Conservation (phyloP, 2,797 vertebrate genomes). For the Chelon auratus region DNA sequence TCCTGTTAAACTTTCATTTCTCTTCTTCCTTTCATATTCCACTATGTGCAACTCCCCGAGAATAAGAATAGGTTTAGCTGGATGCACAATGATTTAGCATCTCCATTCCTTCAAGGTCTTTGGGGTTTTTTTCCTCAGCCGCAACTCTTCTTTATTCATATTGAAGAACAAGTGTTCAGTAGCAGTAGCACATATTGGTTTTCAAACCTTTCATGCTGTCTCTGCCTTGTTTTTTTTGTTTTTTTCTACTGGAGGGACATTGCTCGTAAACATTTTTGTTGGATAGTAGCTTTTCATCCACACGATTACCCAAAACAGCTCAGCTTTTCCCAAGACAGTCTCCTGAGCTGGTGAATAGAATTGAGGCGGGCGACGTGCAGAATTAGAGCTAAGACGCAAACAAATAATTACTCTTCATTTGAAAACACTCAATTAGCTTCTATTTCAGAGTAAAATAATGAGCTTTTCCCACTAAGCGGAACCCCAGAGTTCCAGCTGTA, state of each 20-base stretch:
- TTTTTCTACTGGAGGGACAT: not conserved
- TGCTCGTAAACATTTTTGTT: constrained; percentile 53
- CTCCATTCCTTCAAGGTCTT: constrained; percentile 44
- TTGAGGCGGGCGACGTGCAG: constrained; percentile 48
- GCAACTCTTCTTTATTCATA: constrained; percentile 22
- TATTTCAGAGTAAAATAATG: constrained; percentile 75
- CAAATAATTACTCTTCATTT: constrained; percentile 79
- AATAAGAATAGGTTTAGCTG: constrained; percentile 38
- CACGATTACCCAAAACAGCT: constrained; percentile 60
- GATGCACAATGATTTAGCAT: constrained; percentile 39
- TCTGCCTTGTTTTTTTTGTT: constrained; percentile 17
- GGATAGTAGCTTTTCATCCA: constrained; percentile 53
- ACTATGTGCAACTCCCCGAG: constrained; percentile 27
- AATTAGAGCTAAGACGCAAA: constrained; percentile 70
- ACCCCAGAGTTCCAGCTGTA: constrained; percentile 62
- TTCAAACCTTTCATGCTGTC: constrained; percentile 28
- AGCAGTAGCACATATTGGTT: constrained; percentile 4
- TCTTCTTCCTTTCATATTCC: constrained; percentile 49
- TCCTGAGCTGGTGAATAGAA: constrained; percentile 46
- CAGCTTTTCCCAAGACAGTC: constrained; percentile 45
- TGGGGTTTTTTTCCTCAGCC: constrained; percentile 21
- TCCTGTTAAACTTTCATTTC: constrained; percentile 40
- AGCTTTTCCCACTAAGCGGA: constrained; percentile 56
- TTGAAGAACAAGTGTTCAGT: constrained; percentile 24
- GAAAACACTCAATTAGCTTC: constrained; percentile 77